These are phyloP conservation scores for Natator depressus DNA, from an alignment of 2,113 vertebrate genomes.

Conservation along the genomic window DNA sequence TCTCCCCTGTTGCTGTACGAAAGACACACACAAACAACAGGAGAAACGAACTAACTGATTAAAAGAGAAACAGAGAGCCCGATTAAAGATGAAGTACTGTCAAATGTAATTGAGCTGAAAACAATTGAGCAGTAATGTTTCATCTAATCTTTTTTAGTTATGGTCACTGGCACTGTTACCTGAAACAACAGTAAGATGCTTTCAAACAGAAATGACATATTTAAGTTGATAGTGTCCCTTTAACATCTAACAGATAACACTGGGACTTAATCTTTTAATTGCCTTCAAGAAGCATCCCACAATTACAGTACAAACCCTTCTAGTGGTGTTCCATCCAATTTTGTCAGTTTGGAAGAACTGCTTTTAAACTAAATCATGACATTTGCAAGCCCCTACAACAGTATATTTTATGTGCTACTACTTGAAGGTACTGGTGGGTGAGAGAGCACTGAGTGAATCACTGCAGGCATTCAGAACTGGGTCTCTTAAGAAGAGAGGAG, in stretches of 20 bases:
- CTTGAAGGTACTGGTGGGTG: background rate
- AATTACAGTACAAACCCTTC: background rate
- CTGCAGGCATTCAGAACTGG: background rate
- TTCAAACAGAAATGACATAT: background rate
- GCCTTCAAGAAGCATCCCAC: background rate
- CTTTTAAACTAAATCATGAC: background rate
- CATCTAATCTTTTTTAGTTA: background rate
- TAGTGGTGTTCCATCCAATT: background rate
- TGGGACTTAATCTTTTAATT: background rate
- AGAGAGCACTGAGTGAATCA: background rate
- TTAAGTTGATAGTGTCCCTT: background rate
- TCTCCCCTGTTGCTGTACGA: background rate
- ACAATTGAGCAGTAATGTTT: background rate
- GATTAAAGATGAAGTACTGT: background rate
- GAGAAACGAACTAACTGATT: background rate
- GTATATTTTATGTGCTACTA: background rate
- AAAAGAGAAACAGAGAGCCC: background rate
- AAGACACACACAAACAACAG: background rate
- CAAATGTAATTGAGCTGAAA: background rate
- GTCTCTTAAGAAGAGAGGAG: background rate
- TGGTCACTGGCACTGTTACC: background rate
- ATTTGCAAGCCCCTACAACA: background rate
- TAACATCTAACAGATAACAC: background rate
- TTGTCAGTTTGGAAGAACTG: background rate
- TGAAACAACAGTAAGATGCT: background rate